phyloP scores from a whole-genome alignment of 1,140 invertebrate genomes.

The Pseudomyrmex dendroicus region DNA sequence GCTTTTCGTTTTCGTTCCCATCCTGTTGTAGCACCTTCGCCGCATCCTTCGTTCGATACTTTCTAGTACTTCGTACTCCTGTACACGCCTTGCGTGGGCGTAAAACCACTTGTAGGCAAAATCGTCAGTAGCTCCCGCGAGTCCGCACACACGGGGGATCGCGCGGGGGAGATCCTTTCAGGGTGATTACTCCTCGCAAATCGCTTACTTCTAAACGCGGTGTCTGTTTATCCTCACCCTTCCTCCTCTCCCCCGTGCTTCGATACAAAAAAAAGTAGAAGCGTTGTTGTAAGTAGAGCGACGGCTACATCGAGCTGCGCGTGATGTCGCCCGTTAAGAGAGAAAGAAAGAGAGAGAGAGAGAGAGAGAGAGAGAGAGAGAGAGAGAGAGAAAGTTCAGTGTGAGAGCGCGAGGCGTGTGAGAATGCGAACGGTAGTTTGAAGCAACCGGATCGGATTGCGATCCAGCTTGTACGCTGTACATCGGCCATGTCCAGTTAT shows the following conservation, averaged over 20 bases:
- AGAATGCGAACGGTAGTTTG: slow-evolving; percentile 63
- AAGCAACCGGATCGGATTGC: slow-evolving; percentile 70
- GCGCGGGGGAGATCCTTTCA: slow-evolving; percentile 33
- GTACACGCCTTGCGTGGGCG: slow-evolving; percentile 33
- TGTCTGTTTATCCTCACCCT: slow-evolving; percentile 44
- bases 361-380: slow-evolving; percentile 14
- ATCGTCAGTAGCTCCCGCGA: slow-evolving; percentile 44
- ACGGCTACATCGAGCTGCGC: slow-evolving; percentile 51
- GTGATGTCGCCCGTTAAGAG: slow-evolving; percentile 12
- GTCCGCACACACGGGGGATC: slow-evolving; percentile 19
- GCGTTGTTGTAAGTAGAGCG: slow-evolving; percentile 59
- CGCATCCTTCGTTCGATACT: slow-evolving; percentile 42
- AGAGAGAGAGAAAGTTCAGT: slow-evolving; percentile 34
- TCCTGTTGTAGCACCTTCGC: slow-evolving; percentile 15
- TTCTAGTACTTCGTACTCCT: slow-evolving; percentile 24
- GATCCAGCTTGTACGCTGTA: slow-evolving; percentile 76
- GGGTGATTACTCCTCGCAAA: slow-evolving; percentile 42
- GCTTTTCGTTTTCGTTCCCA: slow-evolving; percentile 6
- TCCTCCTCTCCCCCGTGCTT: slow-evolving; percentile 11
- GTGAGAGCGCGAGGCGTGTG: slow-evolving; percentile 15
- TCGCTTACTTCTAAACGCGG: slow-evolving; percentile 55
- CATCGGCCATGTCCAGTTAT: slow-evolving; percentile 75
- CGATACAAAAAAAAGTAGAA: slow-evolving; percentile 52
- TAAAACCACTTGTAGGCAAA: slow-evolving; percentile 53
- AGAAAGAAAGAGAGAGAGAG: slow-evolving; percentile 23